These are phyloP conservation scores for Lates calcarifer DNA, from an alignment of 2,113 vertebrate genomes.

Conservation along the genomic window DNA sequence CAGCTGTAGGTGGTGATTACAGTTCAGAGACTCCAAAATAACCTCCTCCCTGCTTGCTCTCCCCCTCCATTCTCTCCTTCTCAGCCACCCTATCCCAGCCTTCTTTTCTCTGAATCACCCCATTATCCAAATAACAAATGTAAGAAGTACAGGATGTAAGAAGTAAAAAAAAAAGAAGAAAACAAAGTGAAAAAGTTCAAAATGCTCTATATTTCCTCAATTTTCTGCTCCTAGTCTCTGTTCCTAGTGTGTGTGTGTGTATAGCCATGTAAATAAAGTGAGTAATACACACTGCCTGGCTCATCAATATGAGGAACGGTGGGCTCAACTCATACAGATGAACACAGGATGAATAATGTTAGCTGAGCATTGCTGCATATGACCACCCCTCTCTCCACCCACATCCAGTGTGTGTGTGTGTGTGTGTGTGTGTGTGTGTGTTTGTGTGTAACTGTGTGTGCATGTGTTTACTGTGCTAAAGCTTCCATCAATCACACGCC, in stretches of 20 bases:
- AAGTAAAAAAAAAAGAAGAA: not conserved
- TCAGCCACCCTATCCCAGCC: slow-evolving; percentile 42
- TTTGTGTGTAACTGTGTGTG: slow-evolving; percentile 25
- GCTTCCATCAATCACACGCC: slow-evolving; percentile 73
- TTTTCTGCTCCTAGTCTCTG: not conserved
- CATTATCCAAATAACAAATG: slow-evolving; percentile 16
- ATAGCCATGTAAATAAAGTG: slow-evolving; percentile 55
- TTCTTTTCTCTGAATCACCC: slow-evolving; percentile 46
- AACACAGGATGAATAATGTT: slow-evolving; percentile 74
- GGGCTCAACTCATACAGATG: slow-evolving; percentile 46
- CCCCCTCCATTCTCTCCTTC: slow-evolving; percentile 40
- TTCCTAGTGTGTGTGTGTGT: slow-evolving; percentile 7
- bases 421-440: slow-evolving; percentile 47
- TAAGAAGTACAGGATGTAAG: not conserved
- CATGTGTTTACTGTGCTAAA: slow-evolving; percentile 58
- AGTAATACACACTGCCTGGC: slow-evolving; percentile 36
- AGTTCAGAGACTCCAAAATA: slow-evolving; percentile 74
- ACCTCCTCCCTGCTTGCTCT: slow-evolving; percentile 54
- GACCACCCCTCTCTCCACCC: slow-evolving; percentile 53
- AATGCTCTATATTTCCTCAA: slow-evolving; percentile 27
- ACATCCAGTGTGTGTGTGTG: slow-evolving; percentile 34
- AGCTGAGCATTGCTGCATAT: slow-evolving; percentile 56
- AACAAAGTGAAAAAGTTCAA: not conserved
- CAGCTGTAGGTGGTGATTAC: slow-evolving; percentile 78
- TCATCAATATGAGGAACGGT: slow-evolving; percentile 67